phyloP scores from a whole-genome alignment of 23 tunicate species.

The Oikopleura vanhoeffeni region DNA sequence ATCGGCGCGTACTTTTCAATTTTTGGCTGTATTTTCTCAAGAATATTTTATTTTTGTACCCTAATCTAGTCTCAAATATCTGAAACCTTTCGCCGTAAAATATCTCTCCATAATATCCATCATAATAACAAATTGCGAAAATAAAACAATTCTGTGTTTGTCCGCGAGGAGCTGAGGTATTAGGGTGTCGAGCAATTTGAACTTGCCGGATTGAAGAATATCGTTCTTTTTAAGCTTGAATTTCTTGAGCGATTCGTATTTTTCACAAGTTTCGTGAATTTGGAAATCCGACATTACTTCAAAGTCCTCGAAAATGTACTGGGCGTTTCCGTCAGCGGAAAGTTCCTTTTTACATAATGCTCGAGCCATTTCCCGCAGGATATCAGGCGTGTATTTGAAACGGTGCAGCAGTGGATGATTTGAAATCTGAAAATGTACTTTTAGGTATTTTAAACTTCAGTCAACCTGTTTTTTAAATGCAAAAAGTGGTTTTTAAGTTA shows the following conservation, averaged over 20 bases:
- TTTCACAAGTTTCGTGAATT: slow-evolving; percentile 32
- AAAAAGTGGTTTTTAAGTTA: too few relatives aligned
- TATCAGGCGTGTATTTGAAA: slow-evolving; percentile 23
- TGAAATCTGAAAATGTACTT: slow-evolving; percentile 29
- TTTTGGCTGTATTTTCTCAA: too few relatives aligned
- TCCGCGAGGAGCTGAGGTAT: slow-evolving; percentile 21
- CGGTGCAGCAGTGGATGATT: slow-evolving; percentile 71
- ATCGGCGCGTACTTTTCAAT: too few relatives aligned
- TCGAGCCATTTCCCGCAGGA: slow-evolving; percentile 44
- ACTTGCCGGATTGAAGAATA: slow-evolving; percentile 44
- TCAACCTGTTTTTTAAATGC: too few relatives aligned
- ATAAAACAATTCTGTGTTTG: slow-evolving; percentile 37
- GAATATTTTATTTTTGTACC: too few relatives aligned
- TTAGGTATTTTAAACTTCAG: too few relatives aligned
- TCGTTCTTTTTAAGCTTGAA: slow-evolving; percentile 21
- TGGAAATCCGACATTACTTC: slow-evolving; percentile 95
- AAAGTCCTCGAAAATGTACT: slow-evolving; percentile 54
- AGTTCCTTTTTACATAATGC: slow-evolving; percentile 20
- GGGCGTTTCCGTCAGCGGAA: slow-evolving; percentile 34
- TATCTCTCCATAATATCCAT: slow-evolving; percentile 66
- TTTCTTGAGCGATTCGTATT: slow-evolving; percentile 11
- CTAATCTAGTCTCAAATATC: not conserved
- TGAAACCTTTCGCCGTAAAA: slow-evolving; percentile 16
- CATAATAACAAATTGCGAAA: slow-evolving; percentile 78
- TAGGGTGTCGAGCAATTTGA: slow-evolving; percentile 34